phyloP scores from a whole-genome alignment of 2,888 invertebrate species.

The Uloborus plumipes region DNA sequence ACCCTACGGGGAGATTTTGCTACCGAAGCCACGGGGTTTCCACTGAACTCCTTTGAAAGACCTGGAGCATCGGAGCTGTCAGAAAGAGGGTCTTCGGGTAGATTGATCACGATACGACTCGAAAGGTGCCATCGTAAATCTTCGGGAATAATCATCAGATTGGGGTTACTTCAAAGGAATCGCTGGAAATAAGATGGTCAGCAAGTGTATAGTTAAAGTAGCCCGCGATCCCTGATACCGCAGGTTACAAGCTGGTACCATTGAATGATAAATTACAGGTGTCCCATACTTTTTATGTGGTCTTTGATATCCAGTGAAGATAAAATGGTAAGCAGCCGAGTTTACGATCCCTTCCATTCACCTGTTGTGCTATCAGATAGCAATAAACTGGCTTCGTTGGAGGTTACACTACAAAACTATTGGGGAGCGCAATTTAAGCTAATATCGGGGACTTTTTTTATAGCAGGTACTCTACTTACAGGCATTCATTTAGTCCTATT shows the following conservation, averaged over 20 bases:
- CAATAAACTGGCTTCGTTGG: too few species aligned
- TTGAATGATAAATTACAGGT: background rate
- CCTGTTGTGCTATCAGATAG: too few species aligned
- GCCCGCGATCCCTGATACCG: background rate
- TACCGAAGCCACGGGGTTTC: constrained; percentile 42
- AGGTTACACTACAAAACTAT: background rate
- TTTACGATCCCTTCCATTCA: background rate
- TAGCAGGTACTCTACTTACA: too few species aligned
- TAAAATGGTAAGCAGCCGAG: background rate
- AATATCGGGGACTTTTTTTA: too few species aligned
- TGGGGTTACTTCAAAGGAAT: constrained; percentile 46
- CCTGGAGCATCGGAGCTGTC: background rate
- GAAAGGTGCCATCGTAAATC: constrained; percentile 45
- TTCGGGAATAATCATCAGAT: constrained; percentile 38
- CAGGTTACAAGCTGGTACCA: background rate
- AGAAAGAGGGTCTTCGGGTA: constrained; percentile 4
- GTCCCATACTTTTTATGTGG: too few species aligned
- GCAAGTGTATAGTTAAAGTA: constrained; percentile 6
- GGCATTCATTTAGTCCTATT: too few species aligned
- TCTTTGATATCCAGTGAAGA: too few species aligned
- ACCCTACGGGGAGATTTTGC: constrained; percentile 11
- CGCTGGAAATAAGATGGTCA: constrained; percentile 3
- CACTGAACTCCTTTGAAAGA: constrained; percentile 7
- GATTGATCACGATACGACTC: constrained; percentile 30
- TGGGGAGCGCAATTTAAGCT: background rate